These are phyloP conservation scores for Lerema accius DNA, from an alignment of 1,140 invertebrate species.

Conservation along the genomic window DNA sequence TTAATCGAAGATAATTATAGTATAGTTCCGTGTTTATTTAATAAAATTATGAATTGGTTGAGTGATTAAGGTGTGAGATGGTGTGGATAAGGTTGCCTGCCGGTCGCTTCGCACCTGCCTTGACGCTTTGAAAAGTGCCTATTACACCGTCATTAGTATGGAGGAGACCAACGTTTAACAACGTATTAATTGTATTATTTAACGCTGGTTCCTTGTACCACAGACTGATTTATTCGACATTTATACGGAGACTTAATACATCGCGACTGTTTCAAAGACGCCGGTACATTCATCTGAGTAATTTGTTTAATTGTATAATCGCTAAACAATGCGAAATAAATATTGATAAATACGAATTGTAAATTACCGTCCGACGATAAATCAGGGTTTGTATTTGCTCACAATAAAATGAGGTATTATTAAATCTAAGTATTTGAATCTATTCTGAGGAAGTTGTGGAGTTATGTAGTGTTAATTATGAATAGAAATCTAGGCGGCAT, in stretches of 20 bases:
- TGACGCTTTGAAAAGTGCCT: conserved; percentile 44
- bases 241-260: conserved; percentile 17
- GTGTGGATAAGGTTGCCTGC: conserved; percentile 41
- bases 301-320: conserved; percentile 31
- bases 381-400: conserved; percentile 17
- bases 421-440: not conserved
- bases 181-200: conserved; percentile 68
- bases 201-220: conserved; percentile 54
- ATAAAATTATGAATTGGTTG: conserved; percentile 63
- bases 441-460: not conserved
- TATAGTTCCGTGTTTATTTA: conserved; percentile 59
- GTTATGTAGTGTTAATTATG: too few species aligned
- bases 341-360: conserved; percentile 7
- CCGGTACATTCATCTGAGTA: conserved; percentile 18
- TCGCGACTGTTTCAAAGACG: conserved; percentile 17
- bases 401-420: conserved; percentile 18
- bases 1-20: conserved; percentile 55
- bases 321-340: conserved; percentile 17
- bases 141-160: conserved; percentile 64
- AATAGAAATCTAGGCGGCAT: too few species aligned
- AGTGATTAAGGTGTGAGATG: conserved; percentile 62
- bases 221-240: conserved; percentile 49
- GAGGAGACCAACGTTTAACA: conserved; percentile 61
- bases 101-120: conserved; percentile 54
- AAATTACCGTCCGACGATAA: conserved; percentile 1